Conservation (phyloP, 2,797 vertebrate genomes). For the Enteromius anoplus region DNA sequence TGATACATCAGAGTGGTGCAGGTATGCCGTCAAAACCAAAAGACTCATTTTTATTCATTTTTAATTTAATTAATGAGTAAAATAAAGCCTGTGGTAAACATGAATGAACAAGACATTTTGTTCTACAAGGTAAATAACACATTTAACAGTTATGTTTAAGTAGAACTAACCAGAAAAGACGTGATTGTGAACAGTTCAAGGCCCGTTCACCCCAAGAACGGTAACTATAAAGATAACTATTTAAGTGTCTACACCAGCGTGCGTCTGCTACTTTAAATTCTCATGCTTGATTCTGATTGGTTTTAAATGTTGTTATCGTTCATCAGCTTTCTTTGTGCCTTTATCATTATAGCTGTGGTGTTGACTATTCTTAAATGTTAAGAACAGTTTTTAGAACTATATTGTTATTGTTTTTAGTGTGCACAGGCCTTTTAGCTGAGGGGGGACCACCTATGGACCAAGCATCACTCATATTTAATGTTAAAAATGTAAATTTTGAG, state of each 20-base stretch:
- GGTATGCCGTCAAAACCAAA: no score
- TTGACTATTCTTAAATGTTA: not conserved
- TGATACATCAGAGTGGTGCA: no score
- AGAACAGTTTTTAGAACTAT: not conserved
- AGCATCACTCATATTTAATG: not conserved
- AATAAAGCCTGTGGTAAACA: not conserved
- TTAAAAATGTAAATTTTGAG: not conserved
- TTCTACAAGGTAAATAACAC: not conserved
- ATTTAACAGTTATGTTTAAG: not conserved
- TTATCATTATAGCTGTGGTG: not conserved
- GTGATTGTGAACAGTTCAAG: not conserved
- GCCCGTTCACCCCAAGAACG: no score
- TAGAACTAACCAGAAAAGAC: not conserved
- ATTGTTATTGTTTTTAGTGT: not conserved
- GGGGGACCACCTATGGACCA: not conserved
- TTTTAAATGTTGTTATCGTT: not conserved
- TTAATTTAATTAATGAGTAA: not conserved
- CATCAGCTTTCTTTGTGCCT: not conserved
- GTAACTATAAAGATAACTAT: not conserved
- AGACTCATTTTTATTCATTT: no score
- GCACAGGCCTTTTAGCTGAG: not conserved
- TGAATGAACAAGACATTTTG: not conserved
- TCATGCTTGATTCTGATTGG: not conserved
- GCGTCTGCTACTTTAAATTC: not conserved
- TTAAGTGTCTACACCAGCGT: not conserved